A percentile compares a stretch with the other conserved stretches of the same genome.
phyloP scores from a whole-genome alignment of 2,113 vertebrate genomes.

The Cyprinodon brontotheroides region DNA sequence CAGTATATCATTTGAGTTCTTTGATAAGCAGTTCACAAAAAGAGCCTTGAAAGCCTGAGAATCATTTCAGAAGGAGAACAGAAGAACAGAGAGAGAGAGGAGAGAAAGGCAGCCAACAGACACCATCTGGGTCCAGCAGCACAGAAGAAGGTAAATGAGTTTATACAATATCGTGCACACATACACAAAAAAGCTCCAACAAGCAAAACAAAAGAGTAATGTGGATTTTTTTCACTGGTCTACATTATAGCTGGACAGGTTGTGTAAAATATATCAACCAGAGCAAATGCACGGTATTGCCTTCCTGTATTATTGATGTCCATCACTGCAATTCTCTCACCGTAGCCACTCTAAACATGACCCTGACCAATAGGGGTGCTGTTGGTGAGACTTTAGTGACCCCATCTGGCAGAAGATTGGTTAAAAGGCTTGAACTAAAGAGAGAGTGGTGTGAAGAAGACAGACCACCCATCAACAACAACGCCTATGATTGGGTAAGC shows the following conservation, averaged over 20 bases:
- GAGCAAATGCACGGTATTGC: constrained; percentile 20
- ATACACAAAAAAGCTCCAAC: constrained; percentile 14
- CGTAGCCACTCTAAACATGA: constrained; percentile 18
- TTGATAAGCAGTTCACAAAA: constrained; percentile 68
- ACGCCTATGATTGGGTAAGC: constrained; percentile 54
- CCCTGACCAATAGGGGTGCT: constrained; percentile 61
- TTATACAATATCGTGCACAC: constrained; percentile 23
- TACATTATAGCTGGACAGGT: constrained; percentile 43
- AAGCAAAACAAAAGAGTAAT: constrained; percentile 39
- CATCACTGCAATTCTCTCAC: constrained; percentile 35
- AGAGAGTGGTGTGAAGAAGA: constrained; percentile 12
- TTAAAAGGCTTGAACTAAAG: constrained; percentile 29
- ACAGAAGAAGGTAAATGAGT: constrained; percentile 10
- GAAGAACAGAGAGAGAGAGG: constrained; percentile 31
- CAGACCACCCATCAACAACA: constrained; percentile 67
- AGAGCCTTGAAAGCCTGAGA: constrained; percentile 60
- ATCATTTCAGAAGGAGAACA: constrained; percentile 62
- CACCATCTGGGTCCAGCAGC: constrained; percentile 51
- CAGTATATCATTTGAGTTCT: constrained; percentile 42
- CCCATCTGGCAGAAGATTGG: constrained; percentile 75
- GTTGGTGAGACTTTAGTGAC: constrained; percentile 69
- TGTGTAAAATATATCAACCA: constrained; percentile 28
- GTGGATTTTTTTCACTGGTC: constrained; percentile 43
- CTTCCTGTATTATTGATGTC: constrained; percentile 38
- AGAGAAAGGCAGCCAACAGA: constrained; percentile 46